phyloP scores from a whole-genome alignment of 2,113 vertebrate species.

The Micromys minutus region DNA sequence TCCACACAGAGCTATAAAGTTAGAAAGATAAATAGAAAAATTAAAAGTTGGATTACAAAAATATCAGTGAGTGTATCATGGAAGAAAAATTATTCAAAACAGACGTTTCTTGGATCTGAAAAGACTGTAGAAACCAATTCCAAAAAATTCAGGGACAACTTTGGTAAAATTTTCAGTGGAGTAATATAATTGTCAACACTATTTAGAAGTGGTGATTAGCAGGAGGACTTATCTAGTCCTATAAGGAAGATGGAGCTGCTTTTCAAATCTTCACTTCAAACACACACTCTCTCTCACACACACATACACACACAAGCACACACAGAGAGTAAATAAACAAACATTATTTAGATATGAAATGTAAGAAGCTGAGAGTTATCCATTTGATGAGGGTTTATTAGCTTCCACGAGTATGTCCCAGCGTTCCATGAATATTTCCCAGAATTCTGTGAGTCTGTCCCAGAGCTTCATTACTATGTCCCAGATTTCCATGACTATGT shows the following conservation, averaged over 20 bases:
- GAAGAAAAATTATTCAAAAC: constrained; percentile 19
- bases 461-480: too few species aligned
- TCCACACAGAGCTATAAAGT: not conserved
- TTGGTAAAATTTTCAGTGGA: not conserved
- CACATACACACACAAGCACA: not conserved
- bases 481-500: not conserved
- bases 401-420: not conserved
- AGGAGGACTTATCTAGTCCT: not conserved
- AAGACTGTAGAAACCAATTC: not conserved
- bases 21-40: not conserved
- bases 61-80: not conserved
- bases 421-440: too few species aligned
- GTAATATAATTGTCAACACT: not conserved
- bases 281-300: not conserved
- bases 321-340: not conserved
- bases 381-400: constrained; percentile 20
- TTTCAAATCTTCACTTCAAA: not conserved
- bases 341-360: too few species aligned
- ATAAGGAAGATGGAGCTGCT: not conserved
- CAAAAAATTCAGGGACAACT: not conserved
- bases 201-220: not conserved
- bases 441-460: too few species aligned
- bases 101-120: not conserved
- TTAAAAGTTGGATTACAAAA: constrained; percentile 34
- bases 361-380: not conserved